Evolutionary conservation across 2,113 vertebrate genomes (phyloP).

Genomic region (Hydropotes inermis): DNA sequence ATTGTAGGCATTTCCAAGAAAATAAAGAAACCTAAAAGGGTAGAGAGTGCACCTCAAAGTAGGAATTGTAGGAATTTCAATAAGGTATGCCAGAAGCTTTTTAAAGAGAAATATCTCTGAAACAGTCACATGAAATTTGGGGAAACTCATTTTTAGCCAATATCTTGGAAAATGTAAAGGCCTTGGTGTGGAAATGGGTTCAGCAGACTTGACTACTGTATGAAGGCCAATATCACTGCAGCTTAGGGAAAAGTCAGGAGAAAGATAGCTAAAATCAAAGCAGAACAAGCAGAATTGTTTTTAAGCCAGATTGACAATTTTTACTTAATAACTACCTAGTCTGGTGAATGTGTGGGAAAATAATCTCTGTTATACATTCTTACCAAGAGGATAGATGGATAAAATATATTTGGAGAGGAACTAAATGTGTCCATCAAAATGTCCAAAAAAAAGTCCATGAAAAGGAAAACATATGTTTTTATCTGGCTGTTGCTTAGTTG

Average conservation of each 20-base stretch:
- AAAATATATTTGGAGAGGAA: background rate
- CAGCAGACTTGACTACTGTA: background rate
- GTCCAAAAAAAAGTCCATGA: background rate
- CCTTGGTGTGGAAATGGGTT: background rate
- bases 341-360: background rate
- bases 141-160: background rate
- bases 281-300: background rate
- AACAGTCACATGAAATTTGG: background rate
- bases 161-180: background rate
- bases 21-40: background rate
- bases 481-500: background rate
- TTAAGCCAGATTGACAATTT: background rate
- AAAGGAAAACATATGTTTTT: background rate
- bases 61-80: background rate
- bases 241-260: background rate
- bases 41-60: fast-evolving
- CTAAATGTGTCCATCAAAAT: background rate
- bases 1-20: background rate
- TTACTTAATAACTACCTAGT: background rate
- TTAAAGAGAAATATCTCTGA: background rate
- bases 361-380: background rate
- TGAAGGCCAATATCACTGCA: background rate
- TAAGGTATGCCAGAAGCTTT: background rate
- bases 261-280: background rate
- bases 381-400: background rate